Base-by-base conservation (phyloP, 2,888 invertebrate species). In the Aporophyla lueneburgensis region DNA sequence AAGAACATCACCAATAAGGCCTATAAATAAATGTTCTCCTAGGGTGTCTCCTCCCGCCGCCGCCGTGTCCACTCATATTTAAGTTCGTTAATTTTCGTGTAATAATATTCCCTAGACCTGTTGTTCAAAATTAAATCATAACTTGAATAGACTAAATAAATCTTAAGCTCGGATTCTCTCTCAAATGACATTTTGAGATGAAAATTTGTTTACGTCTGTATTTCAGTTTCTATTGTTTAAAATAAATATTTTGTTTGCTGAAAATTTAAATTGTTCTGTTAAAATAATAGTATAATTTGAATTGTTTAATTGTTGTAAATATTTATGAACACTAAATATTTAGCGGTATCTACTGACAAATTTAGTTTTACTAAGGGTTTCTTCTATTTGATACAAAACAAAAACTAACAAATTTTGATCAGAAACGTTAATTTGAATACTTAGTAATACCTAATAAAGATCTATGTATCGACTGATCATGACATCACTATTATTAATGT, bases 131-230 rank as follows among this genome's bases (percentile, higher is more conserved):
- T 81, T 53, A 63, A 81, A 81, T 81, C 58, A 81, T 62, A 68
- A 59, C 70, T 71, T 66, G 72, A 74, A 82, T 67, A 65, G 58
- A 27, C 49, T 62, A 76, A 86, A 86, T 78, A 81, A 84, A 81
- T 86, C 61, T 81, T 78, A 70, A 81, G 75, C 73, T 71, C 56
- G 43, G 49, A 63, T 65, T 81, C 53, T 63, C 21, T 67, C 43
- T 69, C 21, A 78, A 82, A 82, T 76, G 46, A 61, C 79, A 76
- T 77, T 86, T 66, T 58, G 61, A 71, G 49, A 77, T 71, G 68
- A 68, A 73, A 66, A 79, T 86, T 78, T 74, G 67, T 73, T 78
- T 80, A 10, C 53, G 70, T 67, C 49, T 51, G 14, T 33, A 43
- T 76, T 71, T 71, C 46, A 76, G 54, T 61, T 71, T 10, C 0